Evolutionary conservation across 2,797 vertebrate genomes (phyloP).

Genomic region (Phoeniculus purpureus): DNA sequence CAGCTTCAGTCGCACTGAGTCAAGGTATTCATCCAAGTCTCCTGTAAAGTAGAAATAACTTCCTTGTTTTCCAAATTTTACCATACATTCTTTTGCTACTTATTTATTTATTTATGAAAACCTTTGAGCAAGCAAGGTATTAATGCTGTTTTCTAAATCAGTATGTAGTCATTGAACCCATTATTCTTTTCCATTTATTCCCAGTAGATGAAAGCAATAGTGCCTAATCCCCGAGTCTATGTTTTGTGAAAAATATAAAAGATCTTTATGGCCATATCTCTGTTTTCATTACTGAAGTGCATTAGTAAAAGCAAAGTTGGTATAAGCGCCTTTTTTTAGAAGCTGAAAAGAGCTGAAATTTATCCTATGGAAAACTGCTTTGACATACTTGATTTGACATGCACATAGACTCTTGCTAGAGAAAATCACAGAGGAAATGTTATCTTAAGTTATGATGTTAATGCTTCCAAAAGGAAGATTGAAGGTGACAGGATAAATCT

Average conservation of each 20-base stretch:
- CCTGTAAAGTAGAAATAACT: neutral
- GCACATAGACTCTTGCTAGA: slow-evolving; percentile 40
- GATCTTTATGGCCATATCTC: slow-evolving; percentile 59
- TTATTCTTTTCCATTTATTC: slow-evolving; percentile 2
- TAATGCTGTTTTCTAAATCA: slow-evolving; percentile 38
- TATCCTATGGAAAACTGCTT: slow-evolving; percentile 68
- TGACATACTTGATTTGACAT: slow-evolving; percentile 73
- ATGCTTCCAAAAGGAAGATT: slow-evolving; percentile 49
- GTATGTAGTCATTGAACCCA: slow-evolving; percentile 23
- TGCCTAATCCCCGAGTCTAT: slow-evolving; percentile 32
- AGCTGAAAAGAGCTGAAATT: slow-evolving; percentile 69
- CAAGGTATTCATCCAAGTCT: neutral
- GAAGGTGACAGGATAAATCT: slow-evolving; percentile 50
- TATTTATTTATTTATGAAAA: neutral
- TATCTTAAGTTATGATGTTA: slow-evolving; percentile 67
- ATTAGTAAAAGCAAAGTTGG: slow-evolving; percentile 67
- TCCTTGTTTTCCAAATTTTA: neutral
- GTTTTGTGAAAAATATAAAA: slow-evolving; percentile 62
- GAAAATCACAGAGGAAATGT: slow-evolving; percentile 68
- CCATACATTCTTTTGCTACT: neutral
- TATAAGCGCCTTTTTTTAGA: slow-evolving; percentile 52
- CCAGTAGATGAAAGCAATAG: slow-evolving; percentile 28
- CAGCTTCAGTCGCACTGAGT: neutral
- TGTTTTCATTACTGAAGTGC: slow-evolving; percentile 68
- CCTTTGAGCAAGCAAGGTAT: slow-evolving; percentile 9